phyloP scores from a whole-genome alignment of 2,888 invertebrate species.

The Onchidella celtica region DNA sequence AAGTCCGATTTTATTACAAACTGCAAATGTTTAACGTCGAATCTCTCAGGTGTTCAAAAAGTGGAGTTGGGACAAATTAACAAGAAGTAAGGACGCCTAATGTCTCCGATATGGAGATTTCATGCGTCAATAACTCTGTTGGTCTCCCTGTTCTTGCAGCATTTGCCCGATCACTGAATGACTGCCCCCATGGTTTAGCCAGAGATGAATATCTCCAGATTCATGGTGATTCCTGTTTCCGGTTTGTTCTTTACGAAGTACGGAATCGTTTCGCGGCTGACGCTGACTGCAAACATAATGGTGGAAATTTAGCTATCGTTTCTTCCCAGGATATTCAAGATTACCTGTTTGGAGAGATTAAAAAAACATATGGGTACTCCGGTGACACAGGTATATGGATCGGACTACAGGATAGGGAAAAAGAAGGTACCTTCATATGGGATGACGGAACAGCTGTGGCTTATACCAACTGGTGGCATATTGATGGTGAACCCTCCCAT shows the following conservation, averaged over 20 bases:
- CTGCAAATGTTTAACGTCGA: too few species aligned
- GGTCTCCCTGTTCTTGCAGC: not conserved
- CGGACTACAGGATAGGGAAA: not conserved
- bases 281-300: not conserved
- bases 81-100: too few species aligned
- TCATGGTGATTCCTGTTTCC: slow-evolving; percentile 12
- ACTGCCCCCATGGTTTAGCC: slow-evolving; percentile 26
- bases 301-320: not conserved
- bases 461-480: not conserved
- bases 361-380: not conserved
- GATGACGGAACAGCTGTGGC: not conserved
- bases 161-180: not conserved
- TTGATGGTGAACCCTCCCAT: not conserved
- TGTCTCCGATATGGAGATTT: too few species aligned
- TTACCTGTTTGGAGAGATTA: not conserved
- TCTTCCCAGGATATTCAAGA: not conserved
- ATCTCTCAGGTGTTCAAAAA: too few species aligned
- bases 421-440: not conserved
- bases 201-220: not conserved
- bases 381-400: not conserved
- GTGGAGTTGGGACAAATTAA: too few species aligned
- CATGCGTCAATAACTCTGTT: too few species aligned
- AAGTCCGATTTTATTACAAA: too few species aligned
- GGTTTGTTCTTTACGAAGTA: slow-evolving; percentile 15
- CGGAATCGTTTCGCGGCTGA: not conserved